phyloP scores from a whole-genome alignment of 64 coral and sea anemone genomes.

The Hydrozoanthus tunicans region DNA sequence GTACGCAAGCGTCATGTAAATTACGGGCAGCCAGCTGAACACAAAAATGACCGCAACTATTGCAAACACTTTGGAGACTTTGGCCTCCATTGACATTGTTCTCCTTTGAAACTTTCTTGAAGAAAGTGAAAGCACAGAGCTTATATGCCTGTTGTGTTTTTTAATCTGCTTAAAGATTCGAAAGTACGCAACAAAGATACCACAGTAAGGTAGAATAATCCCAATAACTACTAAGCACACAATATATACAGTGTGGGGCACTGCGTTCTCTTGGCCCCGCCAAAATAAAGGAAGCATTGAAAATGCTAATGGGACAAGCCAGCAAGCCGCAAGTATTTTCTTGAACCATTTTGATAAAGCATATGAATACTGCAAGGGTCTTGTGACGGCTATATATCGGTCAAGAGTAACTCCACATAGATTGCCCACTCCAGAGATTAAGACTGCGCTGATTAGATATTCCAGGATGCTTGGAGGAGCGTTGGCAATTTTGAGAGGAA shows the following conservation, averaged over 20 bases:
- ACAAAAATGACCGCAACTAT: conserved; percentile 60
- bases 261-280: conserved; percentile 19
- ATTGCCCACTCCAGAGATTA: conserved; percentile 57
- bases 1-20: conserved; percentile 67
- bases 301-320: conserved; percentile 39
- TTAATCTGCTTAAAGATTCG: conserved; percentile 58
- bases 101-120: conserved; percentile 36
- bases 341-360: conserved; percentile 47
- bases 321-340: conserved; percentile 39
- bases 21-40: conserved; percentile 64
- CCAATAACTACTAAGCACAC: conserved; percentile 52
- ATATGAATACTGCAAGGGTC: conserved; percentile 59
- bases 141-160: conserved; percentile 28
- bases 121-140: conserved; percentile 9
- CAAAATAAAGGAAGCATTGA: conserved; percentile 60
- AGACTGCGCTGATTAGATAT: conserved; percentile 52
- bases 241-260: conserved; percentile 44
- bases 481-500: conserved; percentile 59
- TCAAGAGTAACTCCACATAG: conserved; percentile 62
- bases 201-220: conserved; percentile 53
- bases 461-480: conserved; percentile 4
- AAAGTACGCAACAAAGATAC: conserved; percentile 57
- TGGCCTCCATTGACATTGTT: conserved; percentile 55
- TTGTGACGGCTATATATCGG: conserved; percentile 63
- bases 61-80: conserved; percentile 70